Base-by-base conservation (phyloP, 2,113 vertebrate species). In the Microtus montanus region DNA sequence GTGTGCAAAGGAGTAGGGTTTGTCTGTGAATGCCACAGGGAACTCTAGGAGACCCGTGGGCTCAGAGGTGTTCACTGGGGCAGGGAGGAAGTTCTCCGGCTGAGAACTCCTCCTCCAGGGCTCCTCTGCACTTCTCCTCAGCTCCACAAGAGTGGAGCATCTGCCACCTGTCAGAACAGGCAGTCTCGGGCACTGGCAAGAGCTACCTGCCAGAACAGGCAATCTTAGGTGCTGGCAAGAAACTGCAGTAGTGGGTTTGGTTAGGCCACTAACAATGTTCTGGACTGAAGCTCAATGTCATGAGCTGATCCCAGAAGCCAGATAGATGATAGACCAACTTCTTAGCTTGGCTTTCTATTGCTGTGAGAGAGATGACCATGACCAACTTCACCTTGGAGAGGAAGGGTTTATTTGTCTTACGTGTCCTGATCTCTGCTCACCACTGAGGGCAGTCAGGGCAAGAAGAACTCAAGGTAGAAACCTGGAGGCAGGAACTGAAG, bases 211-310 rank as follows among this genome's bases (percentile, higher is more conserved):
- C 49, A 47, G 84, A 35, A 70, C 11, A 66, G 28, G 41, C 28
- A 3, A 8, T 41, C 83, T 90, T 47, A 1, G 22, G 49, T 22
- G 24, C 74, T 61, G 33, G 22, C 5, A 9, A 58, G n/a, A 70
- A 20, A 3, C 17, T 11, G 35, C 14, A 66, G 3, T 2, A 0
- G 1, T 6, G 68, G 35, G 35, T 58, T 35, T 26, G 22, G 17
- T 4, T 7, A 7, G 41, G 35, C 5, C 24, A 2, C 17, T 26
- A 14, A 7, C 4, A 35, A 0, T 0, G 2, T 41, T 30, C 44
- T 64, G 3, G 20, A 10, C 15, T 20, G 58, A 83, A 41, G 20
- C 58, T 80, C 52, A 38, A 1, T 85, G 61, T 15, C 47, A 2
- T 0, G 19, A 28, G 47, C 26, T 30, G 44, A 15, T 1, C 6